Evolutionary conservation across 2,888 invertebrate species (phyloP).

Genomic region (Thereva nobilitata): DNA sequence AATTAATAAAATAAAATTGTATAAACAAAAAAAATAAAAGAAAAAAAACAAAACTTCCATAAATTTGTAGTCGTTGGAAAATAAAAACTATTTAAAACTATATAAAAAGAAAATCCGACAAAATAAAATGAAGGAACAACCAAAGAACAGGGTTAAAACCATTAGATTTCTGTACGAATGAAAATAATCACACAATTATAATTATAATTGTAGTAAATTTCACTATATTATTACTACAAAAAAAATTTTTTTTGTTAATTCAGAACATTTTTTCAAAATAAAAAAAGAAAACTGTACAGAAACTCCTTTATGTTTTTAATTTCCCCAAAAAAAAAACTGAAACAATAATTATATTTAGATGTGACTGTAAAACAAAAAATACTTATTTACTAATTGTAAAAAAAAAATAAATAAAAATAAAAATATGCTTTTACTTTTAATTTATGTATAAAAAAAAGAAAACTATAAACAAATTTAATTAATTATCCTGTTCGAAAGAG

Average conservation of each 20-base stretch:
- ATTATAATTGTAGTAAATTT: too few relatives aligned
- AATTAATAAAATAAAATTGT: background rate
- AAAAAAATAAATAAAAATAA: too few relatives aligned
- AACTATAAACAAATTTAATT: too few relatives aligned
- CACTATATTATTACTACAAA: too few relatives aligned
- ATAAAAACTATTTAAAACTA: background rate
- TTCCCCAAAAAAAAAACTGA: too few relatives aligned
- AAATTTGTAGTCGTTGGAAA: slow-evolving; percentile 1
- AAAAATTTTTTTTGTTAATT: background rate
- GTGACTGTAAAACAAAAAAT: too few relatives aligned
- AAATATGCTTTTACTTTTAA: too few relatives aligned
- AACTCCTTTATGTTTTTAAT: background rate
- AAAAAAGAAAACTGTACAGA: slow-evolving; percentile 15
- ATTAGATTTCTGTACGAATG: slow-evolving; percentile 18
- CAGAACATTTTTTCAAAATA: background rate
- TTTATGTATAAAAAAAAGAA: too few relatives aligned
- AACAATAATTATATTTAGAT: too few relatives aligned
- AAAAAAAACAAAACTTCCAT: slow-evolving; percentile 1
- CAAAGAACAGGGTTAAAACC: slow-evolving; percentile 10
- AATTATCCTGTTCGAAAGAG: too few relatives aligned
- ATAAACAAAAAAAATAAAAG: slow-evolving; percentile 17
- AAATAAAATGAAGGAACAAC: slow-evolving; percentile 1
- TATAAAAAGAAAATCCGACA: slow-evolving; percentile 4
- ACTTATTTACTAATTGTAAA: too few relatives aligned
- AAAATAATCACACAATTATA: too few relatives aligned